Conservation (phyloP, 2,888 invertebrate genomes). For the Sinodicranocentrus sp. region DNA sequence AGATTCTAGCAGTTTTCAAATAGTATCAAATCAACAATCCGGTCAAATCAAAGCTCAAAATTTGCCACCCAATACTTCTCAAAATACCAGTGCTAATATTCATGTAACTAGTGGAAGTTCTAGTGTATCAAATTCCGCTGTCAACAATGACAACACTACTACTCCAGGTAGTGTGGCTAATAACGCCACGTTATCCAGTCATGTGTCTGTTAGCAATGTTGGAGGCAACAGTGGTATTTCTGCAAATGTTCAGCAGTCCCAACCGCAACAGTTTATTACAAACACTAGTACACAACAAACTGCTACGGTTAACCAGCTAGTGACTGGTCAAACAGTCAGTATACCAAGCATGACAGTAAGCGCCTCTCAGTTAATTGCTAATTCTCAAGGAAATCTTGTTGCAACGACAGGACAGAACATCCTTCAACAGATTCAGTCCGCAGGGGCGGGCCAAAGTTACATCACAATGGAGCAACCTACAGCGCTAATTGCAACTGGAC, state of each 20-base stretch:
- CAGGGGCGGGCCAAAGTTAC: slow-evolving; percentile 70
- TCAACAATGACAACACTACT: slow-evolving; percentile 44
- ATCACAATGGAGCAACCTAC: slow-evolving; percentile 75
- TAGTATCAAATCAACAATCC: slow-evolving; percentile 50
- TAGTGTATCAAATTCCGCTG: slow-evolving; percentile 2
- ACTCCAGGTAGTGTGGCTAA: slow-evolving; percentile 36
- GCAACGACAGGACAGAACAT: slow-evolving; percentile 69
- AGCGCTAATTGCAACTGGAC: slow-evolving; percentile 65
- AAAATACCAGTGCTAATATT: slow-evolving; percentile 59
- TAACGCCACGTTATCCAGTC: slow-evolving; percentile 55
- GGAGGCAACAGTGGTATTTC: slow-evolving; percentile 26
- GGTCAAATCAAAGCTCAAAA: slow-evolving; percentile 47
- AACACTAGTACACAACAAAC: slow-evolving; percentile 52
- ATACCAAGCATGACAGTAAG: slow-evolving; percentile 71
- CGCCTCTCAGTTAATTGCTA: slow-evolving; percentile 60
- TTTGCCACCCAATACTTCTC: slow-evolving; percentile 32
- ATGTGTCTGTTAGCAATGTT: slow-evolving; percentile 37
- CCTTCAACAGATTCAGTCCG: slow-evolving; percentile 73
- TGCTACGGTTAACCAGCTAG: slow-evolving; percentile 63
- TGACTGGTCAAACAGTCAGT: slow-evolving; percentile 71
- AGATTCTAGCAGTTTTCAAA: slow-evolving; percentile 51
- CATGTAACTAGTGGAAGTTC: slow-evolving; percentile 54
- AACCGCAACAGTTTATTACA: slow-evolving; percentile 53
- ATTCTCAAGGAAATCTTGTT: slow-evolving; percentile 49
- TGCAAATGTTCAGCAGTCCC: too few species aligned